Base-by-base conservation (phyloP, 2,113 vertebrate genomes). In the Grallaria varia region DNA sequence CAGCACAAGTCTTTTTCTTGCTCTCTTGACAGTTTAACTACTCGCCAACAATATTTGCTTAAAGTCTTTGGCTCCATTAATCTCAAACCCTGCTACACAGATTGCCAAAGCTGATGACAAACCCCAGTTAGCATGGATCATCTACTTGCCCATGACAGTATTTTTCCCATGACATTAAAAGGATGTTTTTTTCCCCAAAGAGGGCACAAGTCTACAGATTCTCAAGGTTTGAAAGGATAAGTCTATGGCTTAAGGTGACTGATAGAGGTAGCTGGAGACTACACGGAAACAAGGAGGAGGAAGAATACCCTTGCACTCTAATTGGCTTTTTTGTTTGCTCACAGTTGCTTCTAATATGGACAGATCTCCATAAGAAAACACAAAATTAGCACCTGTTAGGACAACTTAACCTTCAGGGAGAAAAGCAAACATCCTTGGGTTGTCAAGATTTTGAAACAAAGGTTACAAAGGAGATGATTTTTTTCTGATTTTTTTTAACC, bases 301-400 rank as follows among this genome's bases (percentile, higher is more conserved):
- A 95, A 86, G 95, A 97, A 95, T 95, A 94, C 87, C 67, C 91
- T 96, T 94, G 93, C 92, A 95, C 90, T 96, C 94, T 96, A 96
- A 97, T 97, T 91, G 94, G 94, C 89, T 96, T 96, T 96, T 97
- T 93, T 97, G 95, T 97, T 97, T 98, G 96, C 96, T 96, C 92
- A 94, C 95, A 87, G 93, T 97, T 94, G 95, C 96, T 96, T 97
- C 94, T 96, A 94, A 96, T 95, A 97, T 94, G 96, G 95, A 96
- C 93, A 97, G 91, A 97, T 97, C 96, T 97, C 95, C 97, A 96
- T 96, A 96, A 97, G 97, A 96, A 96, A 97, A 97, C 97, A 97
- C 87, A 92, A 97, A 98, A 97, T 97, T 97, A 97, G 97, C 97
- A 98, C 97, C 97, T 97, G 96, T 97, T 97, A 97, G 95, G 96